These are phyloP conservation scores for Acrobeloides nanus DNA, from an alignment of 2,888 invertebrate genomes.

Conservation along the genomic window DNA sequence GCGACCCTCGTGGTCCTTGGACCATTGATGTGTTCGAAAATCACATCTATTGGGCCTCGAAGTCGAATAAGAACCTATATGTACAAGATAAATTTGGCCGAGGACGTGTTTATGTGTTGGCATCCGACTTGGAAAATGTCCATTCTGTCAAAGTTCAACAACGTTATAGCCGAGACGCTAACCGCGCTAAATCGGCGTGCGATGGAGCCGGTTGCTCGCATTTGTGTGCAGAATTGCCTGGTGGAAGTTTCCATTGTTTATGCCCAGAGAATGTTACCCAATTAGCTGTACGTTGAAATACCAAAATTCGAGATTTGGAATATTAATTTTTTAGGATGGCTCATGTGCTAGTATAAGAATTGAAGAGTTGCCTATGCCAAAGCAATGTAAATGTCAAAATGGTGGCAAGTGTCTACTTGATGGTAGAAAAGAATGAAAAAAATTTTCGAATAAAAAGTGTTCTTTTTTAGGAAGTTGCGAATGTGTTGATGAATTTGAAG, in stretches of 20 bases:
- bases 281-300: conserved; percentile 17
- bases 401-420: conserved; percentile 70
- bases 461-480: conserved; percentile 67
- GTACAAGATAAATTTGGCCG: conserved; percentile 92
- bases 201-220: conserved; percentile 73
- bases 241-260: conserved; percentile 72
- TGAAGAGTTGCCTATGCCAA: conserved; percentile 53
- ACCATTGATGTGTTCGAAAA: conserved; percentile 83
- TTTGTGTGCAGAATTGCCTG: conserved; percentile 81
- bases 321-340: conserved; percentile 30
- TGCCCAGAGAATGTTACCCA: conserved; percentile 69
- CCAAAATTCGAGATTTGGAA: background rate
- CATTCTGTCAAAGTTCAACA: conserved; percentile 67
- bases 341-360: conserved; percentile 61
- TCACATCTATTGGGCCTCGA: conserved; percentile 82
- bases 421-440: no score
- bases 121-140: conserved; percentile 75
- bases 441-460: no score
- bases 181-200: conserved; percentile 18
- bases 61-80: conserved; percentile 76
- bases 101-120: conserved; percentile 76
- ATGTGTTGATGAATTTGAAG: conserved; percentile 68
- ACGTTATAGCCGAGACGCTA: conserved; percentile 26
- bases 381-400: conserved; percentile 76
- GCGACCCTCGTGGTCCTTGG: conserved; percentile 37